Evolutionary conservation across 2,797 vertebrate genomes (phyloP), one percentile per base, ranked within the genome.

Genomic region (Pangasius sanitwongsei): DNA sequence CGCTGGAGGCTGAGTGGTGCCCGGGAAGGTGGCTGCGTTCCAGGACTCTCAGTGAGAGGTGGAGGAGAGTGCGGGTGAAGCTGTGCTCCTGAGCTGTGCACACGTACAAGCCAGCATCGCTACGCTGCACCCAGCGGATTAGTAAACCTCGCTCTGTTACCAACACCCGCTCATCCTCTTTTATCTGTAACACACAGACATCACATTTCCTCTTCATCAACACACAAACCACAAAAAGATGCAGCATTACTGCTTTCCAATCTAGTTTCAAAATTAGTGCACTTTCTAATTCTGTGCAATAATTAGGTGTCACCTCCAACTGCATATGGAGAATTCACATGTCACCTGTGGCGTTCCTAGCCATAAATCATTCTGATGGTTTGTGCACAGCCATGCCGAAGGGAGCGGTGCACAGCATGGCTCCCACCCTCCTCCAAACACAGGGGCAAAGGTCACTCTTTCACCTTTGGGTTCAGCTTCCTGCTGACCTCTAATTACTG

Each of bases 51-150:
- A 99, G 93, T 1, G 94, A 97, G 91, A 99, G 92, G 85, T 95
- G 97, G 63, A 97, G 95, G 0, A 99, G 94, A 8, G 97, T 98
- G 89, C 97, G 97, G 88, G 96, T 95, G 82, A 99, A 99, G 85
- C 96, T 96, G 94, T 98, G 98, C 86, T 99, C 98, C 93, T 98
- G 97, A 1, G 98, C 98, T 81, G 97, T 96, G 92, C 98, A 99
- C 82, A 96, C 93, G 88, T 99, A 99, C 18, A 96, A 92, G 23
- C 98, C 98, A 0, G 96, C 95, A 2, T 99, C 98, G 13, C 94
- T 95, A 48, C 92, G 94, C 20, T 97, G 97, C 90, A 99, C 93
- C 88, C 97, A 97, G 85, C 98, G 98, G 88, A 99, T 98, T 91
- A 99, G 94, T 89, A 99, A 95, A 61, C 98, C 98, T 0, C 97